phyloP scores from a whole-genome alignment of 2,113 vertebrate species.

The Scomber japonicus region DNA sequence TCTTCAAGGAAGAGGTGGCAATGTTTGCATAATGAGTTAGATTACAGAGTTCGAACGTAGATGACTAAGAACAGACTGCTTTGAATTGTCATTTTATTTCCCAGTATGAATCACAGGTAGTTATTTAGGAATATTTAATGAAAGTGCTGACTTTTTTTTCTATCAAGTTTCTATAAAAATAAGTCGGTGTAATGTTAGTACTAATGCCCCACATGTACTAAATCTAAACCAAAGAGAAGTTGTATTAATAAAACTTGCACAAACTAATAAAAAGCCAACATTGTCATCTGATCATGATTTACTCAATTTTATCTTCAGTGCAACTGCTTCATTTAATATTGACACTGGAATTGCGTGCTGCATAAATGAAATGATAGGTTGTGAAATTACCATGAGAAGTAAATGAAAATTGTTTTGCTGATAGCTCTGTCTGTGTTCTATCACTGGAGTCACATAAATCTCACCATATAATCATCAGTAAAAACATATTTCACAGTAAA shows the following conservation, averaged over 20 bases:
- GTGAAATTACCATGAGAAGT: background rate
- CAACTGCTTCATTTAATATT: background rate
- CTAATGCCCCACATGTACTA: conserved; percentile 10
- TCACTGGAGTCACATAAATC: background rate
- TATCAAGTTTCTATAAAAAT: conserved; percentile 16
- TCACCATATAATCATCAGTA: background rate
- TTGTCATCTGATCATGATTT: conserved; percentile 11
- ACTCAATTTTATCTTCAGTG: conserved; percentile 12
- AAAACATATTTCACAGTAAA: background rate
- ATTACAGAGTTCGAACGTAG: conserved; percentile 47
- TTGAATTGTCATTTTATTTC: conserved; percentile 17
- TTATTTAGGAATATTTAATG: conserved; percentile 29
- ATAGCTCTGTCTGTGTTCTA: background rate
- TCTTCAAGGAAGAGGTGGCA: background rate
- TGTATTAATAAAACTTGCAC: background rate
- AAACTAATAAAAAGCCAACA: conserved; percentile 5
- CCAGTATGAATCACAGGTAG: background rate
- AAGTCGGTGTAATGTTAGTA: background rate
- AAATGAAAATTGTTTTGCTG: conserved; percentile 18
- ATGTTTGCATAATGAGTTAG: conserved; percentile 48
- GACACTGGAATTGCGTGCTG: background rate
- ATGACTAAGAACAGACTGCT: conserved; percentile 30
- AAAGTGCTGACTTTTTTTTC: background rate
- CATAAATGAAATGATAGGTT: conserved; percentile 22
- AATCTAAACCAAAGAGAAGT: conserved; percentile 23